Evolutionary conservation across 2,888 invertebrate genomes (phyloP), one percentile per base, ranked within the genome.

Genomic region (Tenthredo mesomela): DNA sequence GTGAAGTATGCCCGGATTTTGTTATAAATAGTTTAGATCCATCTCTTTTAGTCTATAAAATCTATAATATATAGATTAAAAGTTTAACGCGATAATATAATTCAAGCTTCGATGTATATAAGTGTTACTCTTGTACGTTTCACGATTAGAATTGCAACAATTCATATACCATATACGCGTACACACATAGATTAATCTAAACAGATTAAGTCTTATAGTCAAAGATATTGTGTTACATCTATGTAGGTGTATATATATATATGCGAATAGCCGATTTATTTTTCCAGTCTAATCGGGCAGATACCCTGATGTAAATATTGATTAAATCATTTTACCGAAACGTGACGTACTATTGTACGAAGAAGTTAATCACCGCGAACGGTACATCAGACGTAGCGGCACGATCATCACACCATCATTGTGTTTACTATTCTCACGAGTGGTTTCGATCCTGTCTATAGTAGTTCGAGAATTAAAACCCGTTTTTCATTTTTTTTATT

Each of bases 231-330:
- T 73, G 43, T 73, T 73, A n/a, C 67, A n/a, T n/a, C n/a, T n/a
- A n/a, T n/a, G n/a, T n/a, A n/a, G n/a, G 15, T 12, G 33, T 29
- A 12, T 29, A 33, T 67, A 4, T 29, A 2, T 29, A 29, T 29
- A 1, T 1, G 29, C 2, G 4, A 43, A 10, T 43, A 40, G 25
- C 10, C 21, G 37, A 61, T 80, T 58, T 80, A 80, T 80, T 58
- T 80, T 80, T 61, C 80, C n/a, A 33, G 40, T 37, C 61, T 80
- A 58, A 80, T 80, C 80, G n/a, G 58, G 9, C 50, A 33, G 80
- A 80, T 80, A 80, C 61, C 15, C 61, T 61, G 80, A 80, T 40
- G 58, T 80, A 37, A 80, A 80, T 80, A 80, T 80, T 80, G 80
- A 80, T 80, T 37, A 61, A 80, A 80, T 61, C 5, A 80, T 80